Evolutionary conservation across 2,888 invertebrate genomes (phyloP), one percentile per base, ranked within the genome.

Genomic region (Pheosia gnoma): DNA sequence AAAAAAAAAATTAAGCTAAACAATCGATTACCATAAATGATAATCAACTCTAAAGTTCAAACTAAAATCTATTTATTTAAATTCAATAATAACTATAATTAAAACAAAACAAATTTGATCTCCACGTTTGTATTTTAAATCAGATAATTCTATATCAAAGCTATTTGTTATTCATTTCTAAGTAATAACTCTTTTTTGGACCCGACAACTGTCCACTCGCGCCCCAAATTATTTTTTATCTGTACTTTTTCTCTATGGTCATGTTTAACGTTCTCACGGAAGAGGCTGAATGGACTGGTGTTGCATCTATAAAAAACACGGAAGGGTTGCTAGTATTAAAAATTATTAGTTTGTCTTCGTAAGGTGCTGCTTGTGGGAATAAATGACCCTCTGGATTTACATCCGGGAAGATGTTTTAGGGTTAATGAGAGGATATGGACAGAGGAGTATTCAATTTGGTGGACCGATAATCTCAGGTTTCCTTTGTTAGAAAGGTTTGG

Each of bases 251-350:
- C 80, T 84, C 79, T 88, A 86, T 87, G 86, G 81, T 81, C 82
- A 80, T 92, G 80, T 92, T 91, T 91, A 87, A 86, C 68, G 88
- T 93, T 93, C 92, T 91, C 92, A 93, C 92, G 92, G 90, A 89
- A 88, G 89, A 90, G 86, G 81, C 83, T 90, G 87, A 88, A 90
- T 89, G 88, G 89, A 88, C 89, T 82, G 74, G 67, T 77, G 76
- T 78, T 79, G 79, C 78, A 78, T 81, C 78, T 74, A 68, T 73
- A 78, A 90, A 91, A 92, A 92, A 89, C 85, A 80, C 90, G 91
- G 92, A 93, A 93, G 92, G 92, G 92, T 91, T 93, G 84, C 81
- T 83, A 84, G 87, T 84, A 87, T 86, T 86, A 77, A 90, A 83
- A 91, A 89, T 88, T 88, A 90, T 86, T 87, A 88, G 88, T 89